Evolutionary conservation across 2,113 vertebrate species (phyloP).

Genomic region (Bubo scandiacus): DNA sequence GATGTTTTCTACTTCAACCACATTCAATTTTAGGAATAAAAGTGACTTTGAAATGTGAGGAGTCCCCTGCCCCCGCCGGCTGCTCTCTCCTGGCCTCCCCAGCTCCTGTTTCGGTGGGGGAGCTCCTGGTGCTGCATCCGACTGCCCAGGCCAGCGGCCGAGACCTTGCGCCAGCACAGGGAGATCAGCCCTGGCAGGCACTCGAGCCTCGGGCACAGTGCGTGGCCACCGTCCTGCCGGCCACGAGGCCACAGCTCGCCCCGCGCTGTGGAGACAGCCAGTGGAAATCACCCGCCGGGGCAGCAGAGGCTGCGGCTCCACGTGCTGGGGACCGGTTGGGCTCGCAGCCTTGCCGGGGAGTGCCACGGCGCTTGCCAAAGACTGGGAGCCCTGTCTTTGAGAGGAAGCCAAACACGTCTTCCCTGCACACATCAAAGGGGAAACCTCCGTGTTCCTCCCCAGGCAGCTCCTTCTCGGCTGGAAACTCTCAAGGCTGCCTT

Average conservation of each 20-base stretch:
- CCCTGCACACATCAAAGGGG: slow-evolving; percentile 39
- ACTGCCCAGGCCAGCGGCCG: rapidly evolving
- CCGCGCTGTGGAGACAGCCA: rapidly evolving
- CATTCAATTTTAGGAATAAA: not conserved
- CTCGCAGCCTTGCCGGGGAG: not conserved
- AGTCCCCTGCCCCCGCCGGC: not conserved
- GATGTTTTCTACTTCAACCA: not conserved
- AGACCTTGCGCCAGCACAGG: rapidly evolving
- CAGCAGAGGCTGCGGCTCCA: not conserved
- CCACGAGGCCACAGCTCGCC: not conserved
- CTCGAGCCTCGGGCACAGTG: rapidly evolving
- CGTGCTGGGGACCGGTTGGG: not conserved
- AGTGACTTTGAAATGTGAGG: not conserved
- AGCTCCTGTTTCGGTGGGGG: rapidly evolving
- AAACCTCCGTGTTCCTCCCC: not conserved
- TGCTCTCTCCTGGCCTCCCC: not conserved
- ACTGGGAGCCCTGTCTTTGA: not conserved
- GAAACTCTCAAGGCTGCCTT: not conserved
- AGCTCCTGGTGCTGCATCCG: not conserved
- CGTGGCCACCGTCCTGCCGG: rapidly evolving
- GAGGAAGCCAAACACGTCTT: slow-evolving; percentile 18
- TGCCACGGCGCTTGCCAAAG: not conserved
- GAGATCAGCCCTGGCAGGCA: rapidly evolving
- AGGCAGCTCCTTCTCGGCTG: not conserved
- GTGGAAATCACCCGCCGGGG: not conserved